phyloP scores from a whole-genome alignment of 2,113 vertebrate species.

The Sceloporus tristichus region DNA sequence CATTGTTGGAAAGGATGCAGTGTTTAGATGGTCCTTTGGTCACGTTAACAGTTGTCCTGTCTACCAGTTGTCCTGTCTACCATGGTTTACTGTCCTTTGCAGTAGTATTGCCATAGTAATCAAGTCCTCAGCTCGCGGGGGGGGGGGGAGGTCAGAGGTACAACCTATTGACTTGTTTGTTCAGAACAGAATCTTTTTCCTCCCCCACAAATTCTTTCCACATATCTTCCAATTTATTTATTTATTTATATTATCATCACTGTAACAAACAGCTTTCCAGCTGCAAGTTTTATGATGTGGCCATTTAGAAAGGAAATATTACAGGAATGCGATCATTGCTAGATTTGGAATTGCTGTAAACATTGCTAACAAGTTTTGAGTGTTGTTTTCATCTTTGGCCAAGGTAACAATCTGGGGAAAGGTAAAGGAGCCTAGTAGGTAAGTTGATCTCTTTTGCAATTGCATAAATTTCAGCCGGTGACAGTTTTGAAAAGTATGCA shows the following conservation, averaged over 20 bases:
- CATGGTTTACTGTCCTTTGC: not conserved
- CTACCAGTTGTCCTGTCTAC: not conserved
- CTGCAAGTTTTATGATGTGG: conserved; percentile 23
- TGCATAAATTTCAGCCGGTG: not conserved
- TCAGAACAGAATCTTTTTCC: not conserved
- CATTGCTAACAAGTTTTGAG: conserved; percentile 13
- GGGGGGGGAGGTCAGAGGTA: not conserved
- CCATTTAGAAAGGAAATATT: not conserved
- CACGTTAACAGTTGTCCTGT: not conserved
- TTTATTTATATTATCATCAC: conserved; percentile 1
- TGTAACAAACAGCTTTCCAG: not conserved
- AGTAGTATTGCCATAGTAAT: not conserved
- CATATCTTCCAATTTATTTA: not conserved
- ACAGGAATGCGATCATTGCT: not conserved
- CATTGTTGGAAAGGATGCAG: not conserved
- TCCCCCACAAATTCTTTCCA: not conserved
- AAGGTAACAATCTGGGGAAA: conserved; percentile 22
- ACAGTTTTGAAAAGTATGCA: not conserved
- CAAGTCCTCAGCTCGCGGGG: not conserved
- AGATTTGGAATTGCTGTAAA: conserved; percentile 28
- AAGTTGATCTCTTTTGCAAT: not conserved
- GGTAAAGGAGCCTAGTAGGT: conserved; percentile 2
- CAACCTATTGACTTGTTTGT: not conserved
- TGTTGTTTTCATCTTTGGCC: not conserved
- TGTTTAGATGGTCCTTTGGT: not conserved